phyloP scores from a whole-genome alignment of 2,888 invertebrate genomes.

The Drosophila tripunctata region DNA sequence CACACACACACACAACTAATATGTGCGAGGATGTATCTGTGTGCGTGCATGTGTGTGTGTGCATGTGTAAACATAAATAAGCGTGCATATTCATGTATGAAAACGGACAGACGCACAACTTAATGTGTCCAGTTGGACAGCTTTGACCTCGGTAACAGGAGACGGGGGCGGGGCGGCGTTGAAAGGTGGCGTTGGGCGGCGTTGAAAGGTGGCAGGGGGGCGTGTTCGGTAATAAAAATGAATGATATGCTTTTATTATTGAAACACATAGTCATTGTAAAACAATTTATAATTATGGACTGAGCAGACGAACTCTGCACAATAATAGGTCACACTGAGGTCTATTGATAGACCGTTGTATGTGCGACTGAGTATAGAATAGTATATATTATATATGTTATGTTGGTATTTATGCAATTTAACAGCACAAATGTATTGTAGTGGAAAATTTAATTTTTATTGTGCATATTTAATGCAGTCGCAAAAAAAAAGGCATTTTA shows the following conservation, averaged over 20 bases:
- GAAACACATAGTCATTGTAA: constrained; percentile 79
- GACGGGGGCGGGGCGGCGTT: background rate
- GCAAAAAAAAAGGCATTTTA: constrained; percentile 48
- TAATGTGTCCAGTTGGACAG: constrained; percentile 53
- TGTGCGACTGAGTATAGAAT: background rate
- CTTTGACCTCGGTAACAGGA: background rate
- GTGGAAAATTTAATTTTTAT: constrained; percentile 73
- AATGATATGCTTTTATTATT: constrained; percentile 78
- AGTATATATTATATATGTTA: background rate
- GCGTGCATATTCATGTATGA: constrained; percentile 49
- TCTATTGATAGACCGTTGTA: constrained; percentile 13
- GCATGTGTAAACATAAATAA: constrained; percentile 52
- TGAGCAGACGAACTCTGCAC: constrained; percentile 25
- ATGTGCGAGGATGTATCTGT: background rate
- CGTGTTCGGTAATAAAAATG: constrained; percentile 69
- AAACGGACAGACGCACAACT: constrained; percentile 27
- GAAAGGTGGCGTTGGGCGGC: background rate
- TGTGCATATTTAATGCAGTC: constrained; percentile 71
- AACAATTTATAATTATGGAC: constrained; percentile 76
- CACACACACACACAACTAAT: constrained; percentile 3
- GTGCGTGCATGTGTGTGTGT: constrained; percentile 10
- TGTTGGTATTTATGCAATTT: constrained; percentile 2
- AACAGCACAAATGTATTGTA: background rate
- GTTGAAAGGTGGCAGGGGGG: background rate
- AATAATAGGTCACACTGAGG: constrained; percentile 24